Evolutionary conservation across 2,888 invertebrate species (phyloP).

Genomic region (Tortrix viridana): DNA sequence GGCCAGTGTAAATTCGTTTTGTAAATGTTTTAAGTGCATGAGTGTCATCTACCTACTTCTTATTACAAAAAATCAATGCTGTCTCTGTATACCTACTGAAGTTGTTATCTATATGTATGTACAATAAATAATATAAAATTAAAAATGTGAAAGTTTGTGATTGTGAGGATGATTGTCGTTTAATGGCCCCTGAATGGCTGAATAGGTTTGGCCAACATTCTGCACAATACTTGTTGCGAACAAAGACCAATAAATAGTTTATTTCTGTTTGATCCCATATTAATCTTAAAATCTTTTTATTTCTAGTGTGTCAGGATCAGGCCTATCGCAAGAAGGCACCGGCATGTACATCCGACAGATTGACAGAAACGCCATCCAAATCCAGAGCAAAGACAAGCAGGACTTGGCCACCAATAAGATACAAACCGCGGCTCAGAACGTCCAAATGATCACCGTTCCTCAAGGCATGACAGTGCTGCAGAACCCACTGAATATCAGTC

Average conservation of each 20-base stretch:
- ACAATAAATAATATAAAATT: no score
- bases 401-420: constrained; percentile 65
- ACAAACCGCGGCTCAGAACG: constrained; percentile 70
- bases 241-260: no score
- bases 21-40: no score
- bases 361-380: constrained; percentile 74
- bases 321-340: constrained; percentile 65
- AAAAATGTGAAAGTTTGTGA: no score
- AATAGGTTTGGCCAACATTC: no score
- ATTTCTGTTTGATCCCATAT: neutral
- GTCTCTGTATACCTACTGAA: no score
- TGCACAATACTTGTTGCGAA: neutral
- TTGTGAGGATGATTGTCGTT: no score
- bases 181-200: no score
- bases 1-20: no score
- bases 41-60: no score
- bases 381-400: constrained; percentile 76
- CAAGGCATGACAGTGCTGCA: constrained; percentile 78
- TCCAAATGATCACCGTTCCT: constrained; percentile 79
- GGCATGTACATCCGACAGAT: constrained; percentile 79
- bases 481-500: constrained; percentile 72
- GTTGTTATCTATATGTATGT: no score
- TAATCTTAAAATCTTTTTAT: constrained; percentile 14
- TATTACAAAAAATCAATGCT: no score
- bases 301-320: constrained; percentile 67